Base-by-base conservation (phyloP, 2,797 vertebrate genomes). In the Nothura maculosa region DNA sequence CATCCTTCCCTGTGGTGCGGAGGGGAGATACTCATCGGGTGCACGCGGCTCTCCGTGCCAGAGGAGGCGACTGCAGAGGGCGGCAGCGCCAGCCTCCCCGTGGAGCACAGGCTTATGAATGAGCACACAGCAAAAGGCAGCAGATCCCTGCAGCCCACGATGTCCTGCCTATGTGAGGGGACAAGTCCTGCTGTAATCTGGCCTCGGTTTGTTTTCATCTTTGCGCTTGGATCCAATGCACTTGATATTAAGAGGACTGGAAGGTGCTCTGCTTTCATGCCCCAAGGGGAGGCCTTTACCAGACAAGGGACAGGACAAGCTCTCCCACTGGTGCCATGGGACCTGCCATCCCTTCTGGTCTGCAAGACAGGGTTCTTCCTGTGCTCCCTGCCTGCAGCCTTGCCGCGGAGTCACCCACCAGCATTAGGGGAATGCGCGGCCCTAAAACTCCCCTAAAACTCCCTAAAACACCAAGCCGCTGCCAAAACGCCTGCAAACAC, bases 401-500 rank as follows among this genome's bases (percentile, higher is more conserved):
- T 83, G 60, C 38, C 38, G 38, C 47, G 92, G 16, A 63, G 66
- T 45, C 50, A 17, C 32, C 69, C 69, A 40, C 40, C 61, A 85
- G 66, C 38, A 21, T 57, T 47, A 24, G 25, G 45, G 75, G 72
- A 80, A 90, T 92, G 88, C 88, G 48, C n/a, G 61, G 78, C 64
- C 72, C 66, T 38, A 42, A 66, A 90, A 81, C 47, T 64, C 62
- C 85, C 72, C 66, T 38, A 42, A 66, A 90, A 81, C 47, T 64
- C 62, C 85, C n/a, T n/a, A n/a, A n/a, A n/a, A n/a, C 79, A 79
- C 85, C 0, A 75, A 89, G 86, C 81, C 73, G 63, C 66, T 55
- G 79, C 89, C 81, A 96, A 75, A 94, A 87, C 63, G 69, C 84
- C 80, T 94, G 85, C 73, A 90, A 94, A 80, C 12, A 4, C 21